Base-by-base conservation (phyloP, 2,113 vertebrate genomes). In the Sebastes schlegelii region DNA sequence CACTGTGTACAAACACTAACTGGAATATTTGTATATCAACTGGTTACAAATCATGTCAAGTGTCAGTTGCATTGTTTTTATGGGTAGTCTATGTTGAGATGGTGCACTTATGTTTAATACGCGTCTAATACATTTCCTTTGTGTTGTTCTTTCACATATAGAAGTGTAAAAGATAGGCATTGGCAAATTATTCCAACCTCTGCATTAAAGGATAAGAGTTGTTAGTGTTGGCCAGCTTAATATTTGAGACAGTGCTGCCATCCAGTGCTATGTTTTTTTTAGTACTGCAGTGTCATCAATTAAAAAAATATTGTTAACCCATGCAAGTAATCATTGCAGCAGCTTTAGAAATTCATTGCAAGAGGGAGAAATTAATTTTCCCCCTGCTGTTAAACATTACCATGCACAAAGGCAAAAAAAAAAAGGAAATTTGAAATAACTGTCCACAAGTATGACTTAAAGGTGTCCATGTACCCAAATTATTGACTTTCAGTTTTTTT, bases 231-330 rank as follows among this genome's bases (percentile, higher is more conserved):
- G 3, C 51, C 16, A 7, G 5, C 8, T 74, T 54, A 8, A 17
- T 70, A 34, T 61, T 74, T 49, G 5, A n/a, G 42, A 12, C 79
- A 63, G 11, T 82, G 79, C 75, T 85, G 82, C 86, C 65, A 82
- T 81, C 74, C 79, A 79, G 83, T 79, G 86, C 79, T 61, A 1
- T 34, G 21, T 43, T 52, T 82, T 16, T n/a, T 85, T 43, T 17
- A 21, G n/a, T 42, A 14, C 64, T 65, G 70, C 54, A 65, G 64
- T 48, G 66, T 80, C 65, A n/a, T 71, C 55, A 63, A 9, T 64
- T 48, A 6, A 67, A 61, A 79, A 43, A 69, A 13, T 11, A 48
- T 11, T 55, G 9, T 68, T 45, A 46, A 82, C 58, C 3, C 61
- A 69, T 57, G 16, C 23, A 58, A 45, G 11, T 51, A 74, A 63